Conservation (phyloP, 2,113 vertebrate genomes). For the Osmerus eperlanus region DNA sequence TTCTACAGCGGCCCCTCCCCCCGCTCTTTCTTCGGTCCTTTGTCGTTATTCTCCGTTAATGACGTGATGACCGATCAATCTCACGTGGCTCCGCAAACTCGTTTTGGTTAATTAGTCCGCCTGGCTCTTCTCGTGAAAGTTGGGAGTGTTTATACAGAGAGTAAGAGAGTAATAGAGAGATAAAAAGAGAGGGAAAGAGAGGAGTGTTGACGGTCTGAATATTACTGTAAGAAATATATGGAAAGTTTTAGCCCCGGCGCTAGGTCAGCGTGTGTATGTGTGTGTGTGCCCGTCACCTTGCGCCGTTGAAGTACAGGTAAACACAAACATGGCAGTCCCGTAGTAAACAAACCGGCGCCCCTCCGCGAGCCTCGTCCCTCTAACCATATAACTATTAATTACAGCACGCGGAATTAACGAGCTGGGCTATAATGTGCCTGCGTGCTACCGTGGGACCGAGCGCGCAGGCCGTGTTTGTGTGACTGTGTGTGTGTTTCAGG, state of each 20-base stretch:
- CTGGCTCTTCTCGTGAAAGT: constrained; percentile 7
- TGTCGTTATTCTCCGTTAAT: constrained; percentile 20
- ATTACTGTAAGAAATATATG: too few species aligned
- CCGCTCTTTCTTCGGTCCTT: neutral
- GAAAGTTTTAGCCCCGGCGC: neutral
- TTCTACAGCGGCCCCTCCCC: neutral
- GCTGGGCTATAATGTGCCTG: too few species aligned
- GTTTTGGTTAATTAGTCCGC: constrained; percentile 15
- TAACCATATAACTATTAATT: too few species aligned
- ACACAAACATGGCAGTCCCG: too few species aligned
- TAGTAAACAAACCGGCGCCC: too few species aligned
- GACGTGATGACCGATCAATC: constrained; percentile 25
- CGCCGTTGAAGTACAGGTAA: too few species aligned
- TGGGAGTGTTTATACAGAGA: constrained; percentile 5
- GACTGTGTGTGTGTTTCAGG: neutral
- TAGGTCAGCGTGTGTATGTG: neutral
- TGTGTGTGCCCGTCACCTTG: neutral
- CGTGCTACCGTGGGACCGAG: too few species aligned
- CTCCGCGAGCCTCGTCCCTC: too few species aligned
- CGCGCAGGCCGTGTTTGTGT: neutral
- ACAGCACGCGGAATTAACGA: too few species aligned
- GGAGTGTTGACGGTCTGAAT: neutral
- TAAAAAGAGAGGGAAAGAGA: neutral
- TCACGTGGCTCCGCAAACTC: constrained; percentile 7
- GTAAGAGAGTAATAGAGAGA: neutral